A percentile compares a stretch with the other conserved stretches of the same genome.
phyloP scores from a whole-genome alignment of 1,140 invertebrate species.

The Ceratosolen fusciceps region DNA sequence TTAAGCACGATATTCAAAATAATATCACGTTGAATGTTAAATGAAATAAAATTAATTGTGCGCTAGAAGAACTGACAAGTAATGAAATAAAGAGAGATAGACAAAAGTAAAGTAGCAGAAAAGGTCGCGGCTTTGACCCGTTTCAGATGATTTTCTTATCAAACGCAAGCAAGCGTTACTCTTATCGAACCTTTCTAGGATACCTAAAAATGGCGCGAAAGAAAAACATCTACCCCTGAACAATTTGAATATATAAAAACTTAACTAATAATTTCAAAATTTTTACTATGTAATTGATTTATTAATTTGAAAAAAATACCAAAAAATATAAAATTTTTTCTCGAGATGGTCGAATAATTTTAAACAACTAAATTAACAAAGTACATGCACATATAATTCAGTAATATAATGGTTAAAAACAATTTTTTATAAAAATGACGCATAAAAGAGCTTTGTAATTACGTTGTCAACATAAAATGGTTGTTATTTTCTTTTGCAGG shows the following conservation, averaged over 20 bases:
- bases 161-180: slow-evolving; percentile 34
- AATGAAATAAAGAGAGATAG: neutral
- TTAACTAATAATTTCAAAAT: neutral
- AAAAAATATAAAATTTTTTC: neutral
- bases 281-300: neutral
- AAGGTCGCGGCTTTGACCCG: slow-evolving; percentile 70
- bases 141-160: slow-evolving; percentile 57
- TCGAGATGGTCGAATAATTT: no score
- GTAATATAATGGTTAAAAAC: neutral
- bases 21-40: no score
- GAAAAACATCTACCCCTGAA: neutral
- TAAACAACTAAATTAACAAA: slow-evolving; percentile 12
- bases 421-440: neutral
- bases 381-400: neutral
- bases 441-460: neutral
- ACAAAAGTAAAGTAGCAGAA: slow-evolving; percentile 44
- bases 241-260: neutral
- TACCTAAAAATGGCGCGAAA: neutral
- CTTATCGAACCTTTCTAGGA: neutral
- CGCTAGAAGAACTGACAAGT: neutral
- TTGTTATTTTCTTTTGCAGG: neutral
- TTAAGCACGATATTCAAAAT: no score
- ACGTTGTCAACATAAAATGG: neutral
- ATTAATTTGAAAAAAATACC: neutral
- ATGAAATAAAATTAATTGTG: no score